Evolutionary conservation across 2,888 invertebrate genomes (phyloP).

Genomic region (Acleris literana): DNA sequence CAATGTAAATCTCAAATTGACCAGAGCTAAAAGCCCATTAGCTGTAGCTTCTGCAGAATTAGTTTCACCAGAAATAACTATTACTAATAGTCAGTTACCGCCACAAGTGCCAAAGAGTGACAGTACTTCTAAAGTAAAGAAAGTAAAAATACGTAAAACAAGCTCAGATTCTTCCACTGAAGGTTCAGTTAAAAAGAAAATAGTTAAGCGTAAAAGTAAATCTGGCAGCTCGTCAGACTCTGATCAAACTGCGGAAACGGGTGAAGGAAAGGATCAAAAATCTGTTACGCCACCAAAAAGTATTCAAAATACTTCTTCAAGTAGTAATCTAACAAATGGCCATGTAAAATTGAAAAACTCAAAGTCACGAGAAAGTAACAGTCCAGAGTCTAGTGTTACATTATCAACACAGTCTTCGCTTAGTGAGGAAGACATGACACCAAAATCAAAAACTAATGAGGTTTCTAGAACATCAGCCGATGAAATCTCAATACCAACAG

Average conservation of each 20-base stretch:
- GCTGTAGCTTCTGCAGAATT: slow-evolving; percentile 55
- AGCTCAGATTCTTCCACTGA: slow-evolving; percentile 72
- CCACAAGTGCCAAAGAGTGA: slow-evolving; percentile 79
- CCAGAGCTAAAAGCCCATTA: slow-evolving; percentile 65
- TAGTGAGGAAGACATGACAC: slow-evolving; percentile 73
- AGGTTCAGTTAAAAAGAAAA: slow-evolving; percentile 66
- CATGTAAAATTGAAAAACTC: slow-evolving; percentile 64
- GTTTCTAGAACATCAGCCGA: slow-evolving; percentile 84
- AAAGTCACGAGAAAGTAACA: slow-evolving; percentile 73
- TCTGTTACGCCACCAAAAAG: slow-evolving; percentile 52
- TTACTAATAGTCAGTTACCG: slow-evolving; percentile 74
- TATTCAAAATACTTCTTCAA: slow-evolving; percentile 55
- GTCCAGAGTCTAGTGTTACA: slow-evolving; percentile 77
- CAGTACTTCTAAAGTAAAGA: slow-evolving; percentile 61
- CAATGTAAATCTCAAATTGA: slow-evolving; percentile 76
- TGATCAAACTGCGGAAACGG: slow-evolving; percentile 62
- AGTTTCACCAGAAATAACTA: slow-evolving; percentile 71
- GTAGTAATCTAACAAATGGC: slow-evolving; percentile 59
- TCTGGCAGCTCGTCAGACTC: slow-evolving; percentile 76
- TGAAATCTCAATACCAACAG: slow-evolving; percentile 80
- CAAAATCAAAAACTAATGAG: slow-evolving; percentile 66
- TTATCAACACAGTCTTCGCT: slow-evolving; percentile 80
- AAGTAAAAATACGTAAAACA: slow-evolving; percentile 68
- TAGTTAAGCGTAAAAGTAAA: slow-evolving; percentile 71
- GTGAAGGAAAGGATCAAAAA: slow-evolving; percentile 46